Evolutionary conservation across 2,888 invertebrate genomes (phyloP).

Genomic region (Ophioninae sp.): DNA sequence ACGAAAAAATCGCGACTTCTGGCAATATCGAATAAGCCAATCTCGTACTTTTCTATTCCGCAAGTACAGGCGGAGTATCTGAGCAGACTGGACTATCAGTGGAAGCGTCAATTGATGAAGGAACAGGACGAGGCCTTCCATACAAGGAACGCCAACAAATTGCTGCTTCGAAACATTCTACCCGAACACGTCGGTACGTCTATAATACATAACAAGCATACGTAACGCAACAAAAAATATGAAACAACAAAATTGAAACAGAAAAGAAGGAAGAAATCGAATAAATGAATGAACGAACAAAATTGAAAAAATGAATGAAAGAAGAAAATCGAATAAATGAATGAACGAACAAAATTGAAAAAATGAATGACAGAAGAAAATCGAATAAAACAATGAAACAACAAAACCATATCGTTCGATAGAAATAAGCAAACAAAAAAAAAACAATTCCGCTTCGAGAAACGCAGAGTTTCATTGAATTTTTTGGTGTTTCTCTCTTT

Average conservation of each 20-base stretch:
- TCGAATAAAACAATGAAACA: too few relatives aligned
- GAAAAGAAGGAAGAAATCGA: too few relatives aligned
- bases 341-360: too few relatives aligned
- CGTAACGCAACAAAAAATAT: not conserved
- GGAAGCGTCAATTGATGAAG: slow-evolving; percentile 89
- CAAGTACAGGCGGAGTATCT: slow-evolving; percentile 88
- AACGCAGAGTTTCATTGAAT: not conserved
- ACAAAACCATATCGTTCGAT: too few relatives aligned
- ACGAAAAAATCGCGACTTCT: too few relatives aligned
- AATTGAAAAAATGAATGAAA: not conserved
- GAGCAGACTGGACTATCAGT: slow-evolving; percentile 91
- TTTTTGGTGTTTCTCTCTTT: slow-evolving; percentile 22
- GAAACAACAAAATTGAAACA: not conserved
- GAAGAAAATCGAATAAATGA: too few relatives aligned
- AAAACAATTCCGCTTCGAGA: not conserved
- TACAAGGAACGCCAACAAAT: slow-evolving; percentile 93
- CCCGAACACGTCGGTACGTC: slow-evolving; percentile 93
- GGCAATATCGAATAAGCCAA: not conserved
- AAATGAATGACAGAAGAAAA: too few relatives aligned
- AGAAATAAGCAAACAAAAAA: too few relatives aligned
- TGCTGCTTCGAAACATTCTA: slow-evolving; percentile 94
- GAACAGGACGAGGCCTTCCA: slow-evolving; percentile 93
- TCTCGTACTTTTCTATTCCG: not conserved
- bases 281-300: too few relatives aligned
- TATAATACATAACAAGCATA: slow-evolving; percentile 15